Evolutionary conservation across 2,797 vertebrate genomes (phyloP), one percentile per base, ranked within the genome.

Genomic region (Leptoclinus maculatus): DNA sequence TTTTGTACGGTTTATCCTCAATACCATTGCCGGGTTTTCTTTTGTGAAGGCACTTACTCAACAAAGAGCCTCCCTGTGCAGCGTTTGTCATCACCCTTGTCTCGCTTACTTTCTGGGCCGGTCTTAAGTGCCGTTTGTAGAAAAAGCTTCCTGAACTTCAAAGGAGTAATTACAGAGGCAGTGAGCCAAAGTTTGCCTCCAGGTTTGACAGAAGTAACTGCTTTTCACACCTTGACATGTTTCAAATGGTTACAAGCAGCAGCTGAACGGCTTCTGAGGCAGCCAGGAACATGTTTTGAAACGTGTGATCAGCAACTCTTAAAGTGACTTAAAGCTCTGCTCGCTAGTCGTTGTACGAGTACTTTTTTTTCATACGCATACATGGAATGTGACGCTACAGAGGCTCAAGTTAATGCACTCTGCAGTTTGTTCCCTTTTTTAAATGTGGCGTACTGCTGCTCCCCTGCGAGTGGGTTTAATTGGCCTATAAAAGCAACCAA

Each of bases 111-210:
- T 84, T 86, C 74, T 86, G 83, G 72, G 66, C 77, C 78, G 39
- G 79, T 85, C 83, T 82, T 65, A 83, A 87, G 79, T 81, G 62
- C 38, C 66, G 80, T 85, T 89, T 86, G 67, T 74, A 80, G 72
- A 79, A 88, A 83, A 87, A 78, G 78, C 83, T 92, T 92, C 90
- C 92, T 91, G 86, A 83, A 85, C 88, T 91, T 95, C 89, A 93
- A 93, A 95, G 90, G 77, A 68, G 54, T 94, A 92, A 95, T 95
- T 94, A 92, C 84, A 91, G 85, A 91, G 88, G 80, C 87, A 66
- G 65, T 23, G 76, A 93, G 87, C 81, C 64, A 71, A 85, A 87
- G 73, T 84, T 94, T 84, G 90, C 92, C 90, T 90, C 74, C 78
- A 84, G 93, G 89, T 92, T 85, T 81, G 62, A 91, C 80, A 64